Evolutionary conservation across 2,888 invertebrate genomes (phyloP), one percentile per base, ranked within the genome.

Genomic region (Leucophenga montana): DNA sequence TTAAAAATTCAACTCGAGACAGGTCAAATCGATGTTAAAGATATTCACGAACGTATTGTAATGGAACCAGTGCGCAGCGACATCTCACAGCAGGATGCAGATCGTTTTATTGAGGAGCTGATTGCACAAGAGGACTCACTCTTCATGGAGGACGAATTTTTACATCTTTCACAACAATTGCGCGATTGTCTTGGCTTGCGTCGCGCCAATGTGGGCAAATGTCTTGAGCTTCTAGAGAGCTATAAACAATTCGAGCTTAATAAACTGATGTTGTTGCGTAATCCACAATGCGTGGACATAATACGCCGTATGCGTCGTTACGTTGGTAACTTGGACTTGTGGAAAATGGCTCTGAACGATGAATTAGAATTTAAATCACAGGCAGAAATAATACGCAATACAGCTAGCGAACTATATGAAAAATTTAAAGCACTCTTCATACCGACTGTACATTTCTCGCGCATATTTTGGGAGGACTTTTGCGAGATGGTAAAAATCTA

Each of bases 231-330:
- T 1, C 89, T 96, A 76, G 93, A 94, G 56, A 91, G 93, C 71
- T 87, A 91, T 6, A 88, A 90, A 69, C 85, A 87, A 1, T 76
- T 88, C 13, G 85, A 87, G 61, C 62, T 89, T 8, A 93, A 93
- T 73, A 92, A 93, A 0, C 87, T 95, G 22, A 95, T 95, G 94
- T 87, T 97, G 54, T 91, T 95, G 69, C 95, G 95, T 78, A 94
- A 95, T 89, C 93, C 95, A 0, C 92, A 93, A 59, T 91, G 94
- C 76, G 91, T 96, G 59, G 93, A 95, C 82, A 95, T 95, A 0
- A 91, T 95, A 66, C 93, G 94, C 79, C 91, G 94, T 71, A 90
- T 95, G 87, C 90, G 94, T 16, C 91, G 92, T 57, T 96, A 96
- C 87, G 92, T 95, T 48, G 96, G 96, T 8, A 95, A 95, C 87